phyloP scores from a whole-genome alignment of 2,888 invertebrate species.

The Carterocephalus palaemon region DNA sequence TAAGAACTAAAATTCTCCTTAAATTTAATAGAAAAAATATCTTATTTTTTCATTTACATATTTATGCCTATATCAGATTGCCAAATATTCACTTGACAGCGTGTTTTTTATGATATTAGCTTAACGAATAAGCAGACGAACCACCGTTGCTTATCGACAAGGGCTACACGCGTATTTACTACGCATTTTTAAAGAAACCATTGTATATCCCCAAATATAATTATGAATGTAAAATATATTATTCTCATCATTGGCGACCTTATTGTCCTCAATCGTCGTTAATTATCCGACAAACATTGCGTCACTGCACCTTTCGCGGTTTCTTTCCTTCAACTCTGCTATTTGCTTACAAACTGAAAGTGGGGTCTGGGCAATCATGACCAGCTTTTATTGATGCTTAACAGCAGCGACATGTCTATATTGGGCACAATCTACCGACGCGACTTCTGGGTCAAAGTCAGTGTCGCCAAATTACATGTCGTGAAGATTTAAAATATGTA shows the following conservation, averaged over 20 bases:
- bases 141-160: no score
- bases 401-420: conserved; percentile 3
- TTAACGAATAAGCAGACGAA: no score
- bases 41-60: no score
- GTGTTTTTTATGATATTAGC: no score
- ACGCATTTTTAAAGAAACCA: no score
- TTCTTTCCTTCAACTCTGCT: conserved; percentile 23
- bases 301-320: conserved; percentile 12
- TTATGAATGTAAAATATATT: no score
- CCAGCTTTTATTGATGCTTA: conserved; percentile 14
- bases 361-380: conserved; percentile 3
- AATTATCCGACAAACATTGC: conserved; percentile 12
- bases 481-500: neutral
- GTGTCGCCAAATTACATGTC: conserved; percentile 5
- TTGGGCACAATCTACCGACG: conserved; percentile 8
- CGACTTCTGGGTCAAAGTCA: conserved; percentile 17
- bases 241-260: conserved; percentile 10
- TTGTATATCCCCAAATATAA: no score
- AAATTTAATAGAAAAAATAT: no score
- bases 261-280: neutral
- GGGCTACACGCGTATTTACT: no score
- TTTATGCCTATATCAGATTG: no score
- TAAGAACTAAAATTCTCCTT: no score
- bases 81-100: no score
- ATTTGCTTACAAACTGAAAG: conserved; percentile 21